Evolutionary conservation across 2,113 vertebrate genomes (phyloP), one percentile per base, ranked within the genome.

Genomic region (Elanus axillaris): DNA sequence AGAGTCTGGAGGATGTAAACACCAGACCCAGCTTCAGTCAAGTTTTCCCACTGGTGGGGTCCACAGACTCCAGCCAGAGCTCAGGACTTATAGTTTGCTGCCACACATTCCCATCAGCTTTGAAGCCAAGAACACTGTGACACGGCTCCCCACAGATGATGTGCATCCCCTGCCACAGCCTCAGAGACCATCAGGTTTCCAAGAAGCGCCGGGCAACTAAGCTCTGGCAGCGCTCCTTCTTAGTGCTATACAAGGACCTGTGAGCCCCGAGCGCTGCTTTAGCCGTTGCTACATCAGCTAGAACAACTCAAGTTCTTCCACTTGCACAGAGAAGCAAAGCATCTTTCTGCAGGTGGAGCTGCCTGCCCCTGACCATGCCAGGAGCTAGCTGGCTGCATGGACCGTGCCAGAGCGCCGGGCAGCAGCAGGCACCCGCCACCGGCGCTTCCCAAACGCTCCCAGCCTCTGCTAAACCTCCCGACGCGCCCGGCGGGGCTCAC

Each of bases 341-440:
- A n/a, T 53, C 25, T n/a, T 25, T 68, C 83, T 3, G 12, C 79
- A 27, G 63, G 32, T 14, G 55, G 53, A 88, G 50, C 48, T 22
- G 0, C 85, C 3, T 1, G 60, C 36, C 74, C 80, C 68, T 21
- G 4, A 36, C 38, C 62, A 50, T 0, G 43, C 59, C 74, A 2
- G 62, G 7, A 32, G 47, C 78, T 7, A 32, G 47, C 78, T 7
- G 56, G 21, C 38, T 10, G 22, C 83, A 16, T 34, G 0, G 9
- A 40, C 38, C 42, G 25, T 0, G 17, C 52, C 40, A 13, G 23
- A 11, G 0, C 23, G 4, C 27, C 27, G 1, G 19, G 69, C 53
- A 23, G 32, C 3, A 6, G 21, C 31, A 50, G 36, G 18, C 2
- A 29, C 62, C 71, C 17, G 5, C 1, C 34, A 0, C 59, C 0